phyloP scores from a whole-genome alignment of 1,140 invertebrate species.

The Elymnias hypermnestra region DNA sequence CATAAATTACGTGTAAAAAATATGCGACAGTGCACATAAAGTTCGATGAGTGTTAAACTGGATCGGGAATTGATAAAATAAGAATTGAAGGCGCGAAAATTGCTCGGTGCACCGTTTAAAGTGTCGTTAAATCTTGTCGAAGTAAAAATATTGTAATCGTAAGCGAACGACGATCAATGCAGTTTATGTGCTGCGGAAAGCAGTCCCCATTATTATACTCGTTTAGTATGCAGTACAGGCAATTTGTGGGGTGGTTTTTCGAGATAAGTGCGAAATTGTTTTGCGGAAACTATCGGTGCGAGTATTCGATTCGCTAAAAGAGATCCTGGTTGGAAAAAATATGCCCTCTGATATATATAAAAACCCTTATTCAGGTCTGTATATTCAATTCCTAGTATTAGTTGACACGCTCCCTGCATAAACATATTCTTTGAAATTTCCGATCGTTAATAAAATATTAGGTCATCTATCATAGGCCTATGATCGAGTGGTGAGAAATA shows the following conservation, averaged over 20 bases:
- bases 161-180: constrained; percentile 24
- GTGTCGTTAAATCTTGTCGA: constrained; percentile 62
- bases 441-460: too few species aligned
- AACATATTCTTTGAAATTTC: too few species aligned
- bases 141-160: constrained; percentile 62
- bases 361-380: too few species aligned
- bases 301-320: too few species aligned
- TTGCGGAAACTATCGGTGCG: constrained; percentile 1
- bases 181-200: constrained; percentile 43
- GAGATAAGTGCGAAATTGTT: not conserved
- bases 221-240: constrained; percentile 29
- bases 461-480: too few species aligned
- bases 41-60: constrained; percentile 67
- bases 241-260: constrained; percentile 27
- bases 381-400: too few species aligned
- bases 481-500: too few species aligned
- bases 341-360: too few species aligned
- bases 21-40: constrained; percentile 48
- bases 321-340: too few species aligned
- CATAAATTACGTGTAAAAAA: constrained; percentile 53
- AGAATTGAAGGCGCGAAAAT: constrained; percentile 64
- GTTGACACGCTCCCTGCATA: too few species aligned
- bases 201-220: constrained; percentile 34
- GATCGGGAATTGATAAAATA: constrained; percentile 61
- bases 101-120: constrained; percentile 59